phyloP scores from a whole-genome alignment of 1,140 invertebrate genomes.

The Stenopsyche tienmushanensis region DNA sequence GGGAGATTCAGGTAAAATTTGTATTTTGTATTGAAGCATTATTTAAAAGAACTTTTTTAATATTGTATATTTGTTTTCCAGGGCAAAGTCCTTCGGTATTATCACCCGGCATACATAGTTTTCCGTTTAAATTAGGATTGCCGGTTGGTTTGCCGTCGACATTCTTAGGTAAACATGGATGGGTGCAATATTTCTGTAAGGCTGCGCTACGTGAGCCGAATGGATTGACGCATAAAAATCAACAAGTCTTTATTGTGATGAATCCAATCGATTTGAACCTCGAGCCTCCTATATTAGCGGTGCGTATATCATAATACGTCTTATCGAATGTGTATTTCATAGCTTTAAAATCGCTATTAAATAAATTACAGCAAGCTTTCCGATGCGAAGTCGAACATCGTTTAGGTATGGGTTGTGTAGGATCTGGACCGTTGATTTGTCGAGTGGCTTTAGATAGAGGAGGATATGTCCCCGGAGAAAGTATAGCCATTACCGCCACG shows the following conservation, averaged over 20 bases:
- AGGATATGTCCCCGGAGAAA: conserved; percentile 91
- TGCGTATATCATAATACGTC: conserved; percentile 56
- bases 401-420: conserved; percentile 82
- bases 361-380: conserved; percentile 76
- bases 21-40: not conserved
- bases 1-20: conserved; percentile 76
- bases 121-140: conserved; percentile 90
- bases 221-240: conserved; percentile 90
- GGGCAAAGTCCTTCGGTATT: conserved; percentile 79
- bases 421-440: conserved; percentile 78
- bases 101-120: conserved; percentile 93
- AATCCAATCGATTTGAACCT: conserved; percentile 92
- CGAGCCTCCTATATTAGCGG: conserved; percentile 83
- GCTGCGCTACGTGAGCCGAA: conserved; percentile 86
- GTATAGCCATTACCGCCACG: conserved; percentile 80
- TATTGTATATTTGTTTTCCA: too few species aligned
- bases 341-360: not conserved
- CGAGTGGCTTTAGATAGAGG: conserved; percentile 85
- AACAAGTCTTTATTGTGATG: conserved; percentile 96
- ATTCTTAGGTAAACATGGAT: conserved; percentile 90
- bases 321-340: not conserved
- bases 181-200: conserved; percentile 95
- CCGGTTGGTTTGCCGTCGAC: conserved; percentile 89
- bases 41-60: too few species aligned
- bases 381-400: conserved; percentile 88